These are phyloP conservation scores for Coregonus suidteri DNA, from an alignment of 2,797 vertebrate species.

Conservation along the genomic window DNA sequence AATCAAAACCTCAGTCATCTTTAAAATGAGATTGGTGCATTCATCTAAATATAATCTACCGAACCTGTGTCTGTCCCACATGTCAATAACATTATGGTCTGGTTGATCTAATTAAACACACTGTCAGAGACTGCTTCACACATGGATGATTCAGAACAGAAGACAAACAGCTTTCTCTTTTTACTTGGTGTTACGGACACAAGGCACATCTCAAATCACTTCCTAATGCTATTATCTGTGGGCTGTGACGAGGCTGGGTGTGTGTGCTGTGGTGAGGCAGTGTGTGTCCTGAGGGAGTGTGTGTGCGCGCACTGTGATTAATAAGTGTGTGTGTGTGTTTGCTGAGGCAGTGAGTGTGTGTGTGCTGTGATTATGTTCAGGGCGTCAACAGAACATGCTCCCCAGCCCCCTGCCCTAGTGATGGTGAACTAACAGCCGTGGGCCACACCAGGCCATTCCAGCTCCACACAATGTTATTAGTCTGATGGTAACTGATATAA, in stretches of 20 bases:
- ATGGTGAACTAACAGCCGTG: constrained; percentile 42
- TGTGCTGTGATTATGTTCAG: constrained; percentile 35
- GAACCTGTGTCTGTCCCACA: neutral
- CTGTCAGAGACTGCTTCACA: neutral
- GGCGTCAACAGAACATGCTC: constrained; percentile 24
- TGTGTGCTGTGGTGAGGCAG: too few relatives aligned
- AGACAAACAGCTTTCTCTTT: constrained; percentile 17
- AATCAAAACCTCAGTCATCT: neutral
- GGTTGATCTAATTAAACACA: neutral
- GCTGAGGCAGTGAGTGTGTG: too few relatives aligned
- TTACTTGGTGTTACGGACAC: neutral
- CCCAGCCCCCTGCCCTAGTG: constrained; percentile 12
- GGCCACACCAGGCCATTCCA: constrained; percentile 23
- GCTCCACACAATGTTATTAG: constrained; percentile 39
- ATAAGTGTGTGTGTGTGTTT: too few relatives aligned
- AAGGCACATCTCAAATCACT: constrained; percentile 13
- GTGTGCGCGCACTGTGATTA: too few relatives aligned
- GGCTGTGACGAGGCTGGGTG: constrained; percentile 5
- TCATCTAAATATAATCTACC: neutral
- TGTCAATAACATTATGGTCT: neutral
- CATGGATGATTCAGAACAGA: neutral
- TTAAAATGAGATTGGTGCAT: neutral
- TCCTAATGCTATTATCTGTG: constrained; percentile 35
- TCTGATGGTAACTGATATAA: constrained; percentile 36
- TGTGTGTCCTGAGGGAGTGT: too few relatives aligned